A percentile compares a stretch with the other conserved stretches of the same genome.
Conservation (phyloP, 1,140 invertebrate genomes). For the Scaptomyza montana region DNA sequence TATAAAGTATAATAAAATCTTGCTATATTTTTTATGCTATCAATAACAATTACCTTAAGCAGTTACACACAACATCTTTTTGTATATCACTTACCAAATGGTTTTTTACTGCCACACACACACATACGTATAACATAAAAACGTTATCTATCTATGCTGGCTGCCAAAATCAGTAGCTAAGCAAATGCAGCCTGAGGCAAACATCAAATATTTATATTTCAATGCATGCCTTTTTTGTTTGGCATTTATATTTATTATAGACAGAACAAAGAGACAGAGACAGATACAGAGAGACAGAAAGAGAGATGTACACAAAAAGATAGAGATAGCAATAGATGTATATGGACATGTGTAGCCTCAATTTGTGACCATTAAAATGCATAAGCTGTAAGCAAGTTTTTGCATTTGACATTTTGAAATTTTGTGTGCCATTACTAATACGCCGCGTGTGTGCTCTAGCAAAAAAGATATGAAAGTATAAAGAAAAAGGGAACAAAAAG, state of each 20-base stretch:
- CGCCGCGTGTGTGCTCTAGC: constrained; percentile 28
- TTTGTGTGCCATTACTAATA: constrained; percentile 41
- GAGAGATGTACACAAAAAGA: background rate
- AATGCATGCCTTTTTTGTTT: constrained; percentile 39
- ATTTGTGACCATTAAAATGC: constrained; percentile 80
- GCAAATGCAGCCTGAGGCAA: constrained; percentile 30
- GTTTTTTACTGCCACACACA: background rate
- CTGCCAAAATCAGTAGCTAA: constrained; percentile 39
- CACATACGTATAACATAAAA: background rate
- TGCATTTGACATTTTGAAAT: constrained; percentile 57
- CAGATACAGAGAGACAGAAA: background rate
- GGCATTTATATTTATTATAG: constrained; percentile 49
- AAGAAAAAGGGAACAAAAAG: background rate
- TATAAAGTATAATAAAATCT: background rate
- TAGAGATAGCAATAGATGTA: background rate
- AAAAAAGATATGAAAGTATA: background rate
- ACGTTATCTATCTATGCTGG: background rate
- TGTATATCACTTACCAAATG: no score
- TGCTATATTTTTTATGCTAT: background rate
- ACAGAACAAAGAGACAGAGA: background rate
- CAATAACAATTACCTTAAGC: constrained; percentile 9
- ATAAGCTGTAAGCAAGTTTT: constrained; percentile 67
- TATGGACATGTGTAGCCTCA: constrained; percentile 46
- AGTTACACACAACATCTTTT: no score
- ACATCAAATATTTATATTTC: constrained; percentile 52